Evolutionary conservation across 2,797 vertebrate species (phyloP).

Genomic region (Distichodus sexfasciatus): DNA sequence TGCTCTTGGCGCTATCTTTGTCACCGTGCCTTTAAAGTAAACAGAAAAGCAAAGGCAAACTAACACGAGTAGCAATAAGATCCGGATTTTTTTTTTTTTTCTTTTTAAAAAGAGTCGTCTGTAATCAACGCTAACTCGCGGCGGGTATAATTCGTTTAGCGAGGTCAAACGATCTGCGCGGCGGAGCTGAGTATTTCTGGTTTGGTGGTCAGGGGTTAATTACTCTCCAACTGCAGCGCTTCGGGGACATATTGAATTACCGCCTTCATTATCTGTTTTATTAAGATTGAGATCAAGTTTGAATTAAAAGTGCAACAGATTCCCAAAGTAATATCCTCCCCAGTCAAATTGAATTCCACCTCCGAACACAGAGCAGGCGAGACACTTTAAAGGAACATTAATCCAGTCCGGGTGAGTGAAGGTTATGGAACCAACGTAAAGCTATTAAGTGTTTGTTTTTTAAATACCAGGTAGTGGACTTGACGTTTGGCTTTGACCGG

Average conservation of each 20-base stretch:
- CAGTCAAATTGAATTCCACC: conserved; percentile 42
- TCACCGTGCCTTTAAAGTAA: neutral
- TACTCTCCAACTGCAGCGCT: conserved; percentile 44
- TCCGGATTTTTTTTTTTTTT: conserved; percentile 2
- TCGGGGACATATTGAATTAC: conserved; percentile 49
- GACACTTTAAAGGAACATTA: conserved; percentile 13
- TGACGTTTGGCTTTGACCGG: neutral
- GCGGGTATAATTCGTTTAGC: conserved; percentile 49
- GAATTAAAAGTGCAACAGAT: conserved; percentile 45
- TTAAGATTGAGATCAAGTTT: conserved; percentile 54
- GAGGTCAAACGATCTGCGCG: conserved; percentile 43
- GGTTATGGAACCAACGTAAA: neutral
- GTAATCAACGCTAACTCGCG: conserved; percentile 50
- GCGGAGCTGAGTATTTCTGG: conserved; percentile 34
- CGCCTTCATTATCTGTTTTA: conserved; percentile 51
- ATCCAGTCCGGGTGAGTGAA: neutral
- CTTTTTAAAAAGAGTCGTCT: conserved; percentile 15
- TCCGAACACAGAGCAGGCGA: neutral
- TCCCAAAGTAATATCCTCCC: conserved; percentile 38
- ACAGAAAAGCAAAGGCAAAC: no score
- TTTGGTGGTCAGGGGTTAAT: conserved; percentile 57
- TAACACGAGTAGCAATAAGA: no score
- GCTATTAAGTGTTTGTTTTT: neutral
- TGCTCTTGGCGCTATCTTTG: conserved; percentile 26
- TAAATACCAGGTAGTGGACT: neutral